Evolutionary conservation across 2,797 vertebrate species (phyloP).

Genomic region (Acipenser ruthenus): DNA sequence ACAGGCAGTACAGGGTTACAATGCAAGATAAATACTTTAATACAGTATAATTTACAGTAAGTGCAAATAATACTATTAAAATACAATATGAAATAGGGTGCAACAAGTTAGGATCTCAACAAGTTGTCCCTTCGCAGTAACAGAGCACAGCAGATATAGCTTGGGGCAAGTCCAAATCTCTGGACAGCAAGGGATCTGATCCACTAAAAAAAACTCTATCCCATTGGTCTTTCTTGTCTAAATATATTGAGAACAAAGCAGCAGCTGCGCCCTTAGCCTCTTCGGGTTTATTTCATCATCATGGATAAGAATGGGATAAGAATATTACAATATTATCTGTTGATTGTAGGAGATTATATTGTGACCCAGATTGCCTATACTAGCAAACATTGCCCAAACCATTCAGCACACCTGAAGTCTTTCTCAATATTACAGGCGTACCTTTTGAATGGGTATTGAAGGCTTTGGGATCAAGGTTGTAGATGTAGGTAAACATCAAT

Average conservation of each 20-base stretch:
- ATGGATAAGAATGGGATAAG: neutral
- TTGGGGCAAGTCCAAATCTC: neutral
- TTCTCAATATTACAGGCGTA: too few relatives aligned
- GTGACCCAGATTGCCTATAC: too few relatives aligned
- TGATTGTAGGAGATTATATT: neutral
- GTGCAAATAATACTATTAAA: conserved; percentile 15
- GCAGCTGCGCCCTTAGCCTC: neutral
- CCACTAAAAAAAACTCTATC: neutral
- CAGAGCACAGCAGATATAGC: neutral
- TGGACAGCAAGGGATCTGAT: neutral
- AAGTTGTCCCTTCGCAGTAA: neutral
- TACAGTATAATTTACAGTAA: too few relatives aligned
- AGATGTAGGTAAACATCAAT: too few relatives aligned
- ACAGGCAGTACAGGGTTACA: too few relatives aligned
- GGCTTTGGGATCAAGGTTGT: too few relatives aligned
- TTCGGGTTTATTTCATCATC: neutral
- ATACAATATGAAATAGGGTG: neutral
- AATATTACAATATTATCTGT: neutral
- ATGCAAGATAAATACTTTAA: too few relatives aligned
- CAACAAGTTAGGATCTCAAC: neutral
- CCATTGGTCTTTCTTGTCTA: neutral
- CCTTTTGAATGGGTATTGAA: too few relatives aligned
- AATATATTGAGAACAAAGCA: neutral
- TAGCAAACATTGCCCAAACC: too few relatives aligned
- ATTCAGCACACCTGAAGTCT: too few relatives aligned